Percentiles rank a stretch among this genome's conserved stretches.
Conservation (phyloP, 2,888 invertebrate genomes). For the Amblyteles armatorius region DNA sequence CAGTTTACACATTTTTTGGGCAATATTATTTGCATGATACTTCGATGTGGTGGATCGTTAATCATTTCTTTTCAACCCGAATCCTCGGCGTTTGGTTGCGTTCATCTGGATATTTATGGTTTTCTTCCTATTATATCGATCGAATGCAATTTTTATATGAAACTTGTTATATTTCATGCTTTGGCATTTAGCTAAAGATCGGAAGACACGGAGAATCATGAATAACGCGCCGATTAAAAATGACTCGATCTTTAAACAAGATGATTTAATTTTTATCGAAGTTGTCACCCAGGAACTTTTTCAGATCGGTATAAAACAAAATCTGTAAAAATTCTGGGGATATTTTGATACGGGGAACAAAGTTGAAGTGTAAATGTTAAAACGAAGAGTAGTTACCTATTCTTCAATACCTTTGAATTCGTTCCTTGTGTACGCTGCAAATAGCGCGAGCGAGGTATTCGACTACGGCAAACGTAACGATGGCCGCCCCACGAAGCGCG, state of each 20-base stretch:
- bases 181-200: too few relatives aligned
- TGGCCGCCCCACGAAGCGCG: slow-evolving; percentile 37
- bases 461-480: slow-evolving; percentile 37
- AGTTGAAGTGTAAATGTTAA: too few relatives aligned
- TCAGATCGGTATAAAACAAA: not conserved
- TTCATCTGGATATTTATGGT: not conserved
- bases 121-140: not conserved
- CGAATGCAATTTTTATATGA: not conserved
- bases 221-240: not conserved
- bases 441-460: slow-evolving; percentile 54
- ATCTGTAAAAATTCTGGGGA: not conserved
- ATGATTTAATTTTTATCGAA: not conserved
- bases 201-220: too few relatives aligned
- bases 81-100: not conserved
- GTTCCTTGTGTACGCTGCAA: slow-evolving; percentile 21
- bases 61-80: not conserved
- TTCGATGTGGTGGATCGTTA: too few relatives aligned
- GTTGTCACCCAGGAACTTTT: not conserved
- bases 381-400: not conserved
- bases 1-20: not conserved
- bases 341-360: not conserved
- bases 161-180: too few relatives aligned
- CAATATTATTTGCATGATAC: not conserved
- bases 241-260: not conserved
- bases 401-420: slow-evolving; percentile 16